Percentiles rank a stretch among this genome's conserved stretches.
phyloP scores from a whole-genome alignment of 2,797 vertebrate genomes.

The Xenopus petersii region DNA sequence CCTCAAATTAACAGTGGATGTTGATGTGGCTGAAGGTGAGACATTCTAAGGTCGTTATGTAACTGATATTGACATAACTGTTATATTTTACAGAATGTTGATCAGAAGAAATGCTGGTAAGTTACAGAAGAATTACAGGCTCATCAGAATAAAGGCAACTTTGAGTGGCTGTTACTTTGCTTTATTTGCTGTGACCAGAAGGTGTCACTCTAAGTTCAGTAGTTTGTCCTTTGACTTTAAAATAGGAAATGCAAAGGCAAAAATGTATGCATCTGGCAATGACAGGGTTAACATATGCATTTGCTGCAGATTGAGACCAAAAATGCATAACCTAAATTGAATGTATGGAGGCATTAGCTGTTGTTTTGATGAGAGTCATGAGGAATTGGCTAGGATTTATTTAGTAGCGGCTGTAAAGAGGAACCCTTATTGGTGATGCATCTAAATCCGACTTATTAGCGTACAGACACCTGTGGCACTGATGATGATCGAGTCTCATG shows the following conservation, averaged over 20 bases:
- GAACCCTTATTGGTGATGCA: background rate
- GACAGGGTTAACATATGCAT: background rate
- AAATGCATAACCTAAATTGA: background rate
- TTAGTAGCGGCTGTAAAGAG: background rate
- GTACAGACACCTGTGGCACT: background rate
- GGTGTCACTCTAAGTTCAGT: background rate
- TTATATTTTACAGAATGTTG: no score
- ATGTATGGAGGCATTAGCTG: background rate
- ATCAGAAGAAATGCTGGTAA: no score
- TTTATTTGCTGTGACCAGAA: slow-evolving; percentile 18
- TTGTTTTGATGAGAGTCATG: background rate
- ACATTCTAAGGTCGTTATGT: background rate
- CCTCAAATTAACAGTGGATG: slow-evolving; percentile 96
- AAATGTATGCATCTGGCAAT: background rate
- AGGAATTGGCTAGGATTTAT: background rate
- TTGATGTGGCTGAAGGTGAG: slow-evolving; percentile 95
- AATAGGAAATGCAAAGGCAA: no score
- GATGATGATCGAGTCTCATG: background rate
- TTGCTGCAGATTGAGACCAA: background rate
- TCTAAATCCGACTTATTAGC: background rate
- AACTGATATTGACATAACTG: background rate
- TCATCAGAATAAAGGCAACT: no score
- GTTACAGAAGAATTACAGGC: no score
- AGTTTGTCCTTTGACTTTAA: no score
- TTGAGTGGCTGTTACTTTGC: background rate